Base-by-base conservation (phyloP, 2,888 invertebrate species). In the Antheraea assamensis region DNA sequence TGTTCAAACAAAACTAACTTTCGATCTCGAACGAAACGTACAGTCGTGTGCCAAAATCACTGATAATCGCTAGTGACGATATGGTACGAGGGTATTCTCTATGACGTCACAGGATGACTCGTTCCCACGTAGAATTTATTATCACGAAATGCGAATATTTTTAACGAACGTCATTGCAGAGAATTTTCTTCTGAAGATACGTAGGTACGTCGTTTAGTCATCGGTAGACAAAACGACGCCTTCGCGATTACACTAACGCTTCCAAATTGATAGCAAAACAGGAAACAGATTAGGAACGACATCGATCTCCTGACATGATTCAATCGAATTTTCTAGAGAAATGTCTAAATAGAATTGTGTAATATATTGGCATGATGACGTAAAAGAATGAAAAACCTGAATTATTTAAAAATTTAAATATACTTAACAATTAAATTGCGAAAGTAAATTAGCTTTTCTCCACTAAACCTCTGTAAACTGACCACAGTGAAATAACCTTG, bases 171-270 rank as follows among this genome's bases (percentile, higher is more conserved):
- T 68, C 68, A 68, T 68, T 8, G 7, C 27, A 64, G 58, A 24
- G n/a, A 24, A 21, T 66, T 66, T 31, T 61, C 61, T 61, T 27
- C 27, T 30, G 21, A 31, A 19, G 66, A 66, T 66, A 42, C 42
- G 13, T 24, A n/a, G n/a, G n/a, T n/a, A 64, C 17, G 13, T 30
- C 35, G 35, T 74, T 71, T 71, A 68, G n/a, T 71, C 71, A 74
- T 71, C 55, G 21, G 71, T 31, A 74, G 74, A 71, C 74, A 52
- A 71, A 66, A 24, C 71, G 74, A 71, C 74, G 74, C 42, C 68
- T 49, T 27, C n/a, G 66, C 13, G 47, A 27, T 73, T 61, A 73
- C 27, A 66, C 4, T 55, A 70, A 55, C n/a, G 58, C 58, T 13
- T 58, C 66, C 19, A n/a, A 31, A 55, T 49, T 35, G 61, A 68